Base-by-base conservation (phyloP, 2,113 vertebrate genomes). In the Myrmecophaga tridactyla region DNA sequence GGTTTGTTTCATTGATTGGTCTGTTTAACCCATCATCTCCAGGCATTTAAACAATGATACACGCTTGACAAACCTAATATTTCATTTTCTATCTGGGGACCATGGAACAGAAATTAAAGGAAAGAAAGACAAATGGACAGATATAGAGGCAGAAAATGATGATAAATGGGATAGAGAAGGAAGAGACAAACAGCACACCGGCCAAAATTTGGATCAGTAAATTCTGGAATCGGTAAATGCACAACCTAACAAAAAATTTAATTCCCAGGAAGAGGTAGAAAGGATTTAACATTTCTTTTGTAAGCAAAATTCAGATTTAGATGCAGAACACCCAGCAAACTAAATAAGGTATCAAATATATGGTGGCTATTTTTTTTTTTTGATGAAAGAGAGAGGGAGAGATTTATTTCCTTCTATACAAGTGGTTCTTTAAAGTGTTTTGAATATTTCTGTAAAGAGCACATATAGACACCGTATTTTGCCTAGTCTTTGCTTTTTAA, bases 21-120 rank as follows among this genome's bases (percentile, higher is more conserved):
- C 98, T 98, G 98, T 98, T 99, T 99, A 99, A 98, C 98, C 98
- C 98, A 98, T 98, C 98, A 98, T 98, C 98, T 98, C 97, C 97
- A 98, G 98, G 97, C 98, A 98, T 98, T 98, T 98, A 98, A 98
- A 98, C 98, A 98, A 98, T 98, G 98, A 98, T 98, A 98, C 98
- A 98, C 85, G 94, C 98, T 98, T 98, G 98, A 98, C 98, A 99
- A 98, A 99, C 97, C 98, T 98, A 99, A 99, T 99, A 99, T 98
- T 99, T 99, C 98, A 99, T 98, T 98, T 98, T 98, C 97, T 98
- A 97, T 98, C 98, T 98, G 90, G 98, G 98, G 98, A 98, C 98
- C 94, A 97, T 95, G 96, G 97, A 98, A 97, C 48, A 98, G 97
- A 98, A 98, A 98, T 98, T 98, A 98, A 98, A 98, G 97, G 97